Base-by-base conservation (phyloP, 2,113 vertebrate genomes). In the Apodemus sylvaticus region DNA sequence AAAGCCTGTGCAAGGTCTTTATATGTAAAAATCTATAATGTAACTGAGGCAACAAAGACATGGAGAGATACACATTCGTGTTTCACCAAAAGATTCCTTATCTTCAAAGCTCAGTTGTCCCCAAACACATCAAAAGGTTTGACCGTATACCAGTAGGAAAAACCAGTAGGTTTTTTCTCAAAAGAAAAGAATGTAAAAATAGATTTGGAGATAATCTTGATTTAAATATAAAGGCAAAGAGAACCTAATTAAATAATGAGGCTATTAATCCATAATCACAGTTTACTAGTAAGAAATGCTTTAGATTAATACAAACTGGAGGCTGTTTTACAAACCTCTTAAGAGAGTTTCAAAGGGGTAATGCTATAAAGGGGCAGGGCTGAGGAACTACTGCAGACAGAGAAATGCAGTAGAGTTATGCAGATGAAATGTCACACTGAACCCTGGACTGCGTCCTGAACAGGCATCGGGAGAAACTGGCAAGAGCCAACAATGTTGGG, bases 241-340 rank as follows among this genome's bases (percentile, higher is more conserved):
- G 83, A 76, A 71, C 29, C 13, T 68, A 87, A 71, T 11, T 24
- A 71, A 93, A 90, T 12, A 45, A 58, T 2, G 20, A 90, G 14
- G 5, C 66, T 13, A 60, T 31, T 58, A 53, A 91, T 51, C 77
- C 34, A 81, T 22, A 71, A 51, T 31, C 22, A 70, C 66, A 74
- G 7, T 51, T 12, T 70, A 36, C 89, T 48, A 24, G 36, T 4
- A 66, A 86, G 48, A 74, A 64, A 53, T 55, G 39, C 48, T 42
- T 81, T 64, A 89, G 7, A 74, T 11, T 85, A 83, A 64, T 34
- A 24, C 34, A 76, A 89, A 68, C 2, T 89, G 88, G 62, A 26
- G 34, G 11, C 11, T 76, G 53, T 53, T 71, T 39, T 70, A 77
- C 39, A 94, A 96, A 96, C 93, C 71, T 88, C 31, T n/a, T 39